These are phyloP conservation scores for Trachymyrmex cornetzi DNA, from an alignment of 1,140 invertebrate genomes.

Conservation along the genomic window DNA sequence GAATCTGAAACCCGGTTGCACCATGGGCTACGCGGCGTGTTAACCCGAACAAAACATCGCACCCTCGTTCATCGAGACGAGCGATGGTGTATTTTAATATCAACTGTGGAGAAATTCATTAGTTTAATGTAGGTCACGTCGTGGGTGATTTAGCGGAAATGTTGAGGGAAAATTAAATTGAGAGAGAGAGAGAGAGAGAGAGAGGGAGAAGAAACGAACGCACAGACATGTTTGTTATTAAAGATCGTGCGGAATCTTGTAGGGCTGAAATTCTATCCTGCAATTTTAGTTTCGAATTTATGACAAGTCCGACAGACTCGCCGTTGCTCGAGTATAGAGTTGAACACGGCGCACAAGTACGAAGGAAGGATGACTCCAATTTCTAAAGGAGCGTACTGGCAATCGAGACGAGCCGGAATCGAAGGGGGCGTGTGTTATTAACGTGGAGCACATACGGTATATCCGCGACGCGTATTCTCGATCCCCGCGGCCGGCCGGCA, in stretches of 20 bases:
- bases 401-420: slow-evolving; percentile 26
- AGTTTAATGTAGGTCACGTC: slow-evolving; percentile 32
- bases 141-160: background rate
- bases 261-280: background rate
- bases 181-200: no score
- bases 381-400: background rate
- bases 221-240: background rate
- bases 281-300: slow-evolving; percentile 22
- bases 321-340: background rate
- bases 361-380: slow-evolving; percentile 16
- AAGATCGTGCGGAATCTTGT: background rate
- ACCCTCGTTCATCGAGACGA: background rate
- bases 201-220: background rate
- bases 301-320: slow-evolving; percentile 4
- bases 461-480: slow-evolving; percentile 46
- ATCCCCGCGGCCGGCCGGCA: slow-evolving; percentile 38
- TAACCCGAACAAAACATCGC: slow-evolving; percentile 28
- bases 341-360: background rate
- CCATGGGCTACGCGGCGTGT: background rate
- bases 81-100: slow-evolving; percentile 28
- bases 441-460: slow-evolving; percentile 41
- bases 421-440: slow-evolving; percentile 45
- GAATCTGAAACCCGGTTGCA: slow-evolving; percentile 42
- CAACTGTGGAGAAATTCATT: slow-evolving; percentile 1
- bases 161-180: background rate